These are phyloP conservation scores for Accipiter virgatus DNA, from an alignment of 2,113 vertebrate genomes.

Conservation along the genomic window DNA sequence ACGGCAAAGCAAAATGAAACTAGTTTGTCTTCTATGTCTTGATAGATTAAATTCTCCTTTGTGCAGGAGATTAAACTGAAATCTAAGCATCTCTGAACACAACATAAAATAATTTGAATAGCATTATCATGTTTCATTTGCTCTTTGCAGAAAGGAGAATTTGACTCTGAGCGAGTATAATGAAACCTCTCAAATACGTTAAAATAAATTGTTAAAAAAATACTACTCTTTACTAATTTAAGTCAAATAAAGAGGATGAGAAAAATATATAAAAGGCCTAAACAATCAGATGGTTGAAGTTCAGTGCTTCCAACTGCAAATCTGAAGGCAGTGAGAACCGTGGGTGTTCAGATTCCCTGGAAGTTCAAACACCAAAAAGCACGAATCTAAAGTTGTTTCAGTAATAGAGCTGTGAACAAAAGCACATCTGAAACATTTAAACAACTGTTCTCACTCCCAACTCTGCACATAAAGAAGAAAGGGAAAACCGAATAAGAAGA, in stretches of 20 bases:
- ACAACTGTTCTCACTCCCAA: neutral
- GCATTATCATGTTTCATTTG: neutral
- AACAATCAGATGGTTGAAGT: neutral
- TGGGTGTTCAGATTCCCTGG: neutral
- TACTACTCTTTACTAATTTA: neutral
- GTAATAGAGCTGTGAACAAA: neutral
- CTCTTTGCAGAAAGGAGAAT: neutral
- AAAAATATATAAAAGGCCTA: neutral
- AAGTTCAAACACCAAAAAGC: neutral
- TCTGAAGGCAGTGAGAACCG: neutral
- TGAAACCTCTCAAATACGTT: neutral
- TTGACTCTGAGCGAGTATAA: neutral
- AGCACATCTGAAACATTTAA: neutral
- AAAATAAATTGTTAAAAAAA: neutral
- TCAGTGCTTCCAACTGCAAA: neutral
- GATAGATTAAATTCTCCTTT: neutral
- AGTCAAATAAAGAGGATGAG: neutral
- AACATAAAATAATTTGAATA: neutral
- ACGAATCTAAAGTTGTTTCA: neutral
- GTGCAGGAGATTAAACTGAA: neutral
- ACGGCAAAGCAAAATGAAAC: neutral
- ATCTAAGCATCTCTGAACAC: neutral
- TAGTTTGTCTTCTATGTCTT: neutral
- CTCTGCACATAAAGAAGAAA: neutral
- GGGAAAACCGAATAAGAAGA: neutral